A percentile compares a stretch with the other conserved stretches of the same genome.
Conservation (phyloP, 2,888 invertebrate species). For the Sarcophaga variegata region DNA sequence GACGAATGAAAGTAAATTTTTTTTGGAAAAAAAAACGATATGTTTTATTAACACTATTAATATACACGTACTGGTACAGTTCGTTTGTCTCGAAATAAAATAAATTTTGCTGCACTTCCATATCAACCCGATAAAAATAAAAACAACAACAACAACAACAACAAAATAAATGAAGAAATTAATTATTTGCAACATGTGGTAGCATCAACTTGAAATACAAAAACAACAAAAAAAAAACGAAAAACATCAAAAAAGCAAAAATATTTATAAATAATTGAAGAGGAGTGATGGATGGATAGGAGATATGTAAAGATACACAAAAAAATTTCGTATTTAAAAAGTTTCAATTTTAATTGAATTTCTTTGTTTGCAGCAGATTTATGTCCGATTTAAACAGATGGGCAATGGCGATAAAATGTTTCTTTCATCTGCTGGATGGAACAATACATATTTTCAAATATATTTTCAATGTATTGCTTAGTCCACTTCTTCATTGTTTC, state of each 20-base stretch:
- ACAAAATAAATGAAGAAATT: constrained; percentile 1
- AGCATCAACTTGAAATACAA: not conserved
- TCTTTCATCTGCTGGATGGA: no score
- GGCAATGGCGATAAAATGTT: no score
- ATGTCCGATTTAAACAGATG: no score
- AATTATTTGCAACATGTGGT: constrained; percentile 25
- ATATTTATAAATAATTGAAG: not conserved
- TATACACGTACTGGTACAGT: not conserved
- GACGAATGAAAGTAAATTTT: constrained; percentile 56
- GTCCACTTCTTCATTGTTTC: no score
- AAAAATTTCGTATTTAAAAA: not conserved
- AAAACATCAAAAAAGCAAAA: not conserved
- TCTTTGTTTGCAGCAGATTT: no score
- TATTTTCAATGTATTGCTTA: no score
- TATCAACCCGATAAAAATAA: not conserved
- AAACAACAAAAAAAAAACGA: not conserved
- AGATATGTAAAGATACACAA: no score
- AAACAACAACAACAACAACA: not conserved
- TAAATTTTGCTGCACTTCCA: not conserved
- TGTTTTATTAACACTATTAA: constrained; percentile 29
- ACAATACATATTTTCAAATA: no score
- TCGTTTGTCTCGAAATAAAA: not conserved
- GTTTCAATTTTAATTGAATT: not conserved
- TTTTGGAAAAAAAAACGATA: not conserved
- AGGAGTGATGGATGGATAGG: no score